Percentiles rank a stretch among this genome's conserved stretches.
Evolutionary conservation across 2,113 vertebrate species (phyloP).

Genomic region (Periophthalmus modestus): DNA sequence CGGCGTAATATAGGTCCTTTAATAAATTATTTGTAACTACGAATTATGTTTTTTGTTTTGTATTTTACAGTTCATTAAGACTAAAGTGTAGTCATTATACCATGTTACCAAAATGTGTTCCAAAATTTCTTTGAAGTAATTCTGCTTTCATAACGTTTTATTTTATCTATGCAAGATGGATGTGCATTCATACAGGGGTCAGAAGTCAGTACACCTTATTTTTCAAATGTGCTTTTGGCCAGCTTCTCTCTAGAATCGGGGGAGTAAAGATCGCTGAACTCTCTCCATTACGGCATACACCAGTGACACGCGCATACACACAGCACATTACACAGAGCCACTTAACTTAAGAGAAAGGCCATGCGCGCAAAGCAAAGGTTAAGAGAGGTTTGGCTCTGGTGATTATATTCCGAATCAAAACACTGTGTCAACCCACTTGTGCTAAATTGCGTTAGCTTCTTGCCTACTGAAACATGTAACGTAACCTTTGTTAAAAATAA

Average conservation of each 20-base stretch:
- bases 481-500: constrained; percentile 23
- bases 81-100: too few species aligned
- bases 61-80: too few species aligned
- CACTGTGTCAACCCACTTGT: constrained; percentile 32
- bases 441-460: constrained; percentile 27
- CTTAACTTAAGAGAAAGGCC: constrained; percentile 28
- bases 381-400: constrained; percentile 44
- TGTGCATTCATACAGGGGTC: not conserved
- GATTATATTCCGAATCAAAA: constrained; percentile 45
- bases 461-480: constrained; percentile 15
- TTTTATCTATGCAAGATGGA: too few species aligned
- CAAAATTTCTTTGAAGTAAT: too few species aligned
- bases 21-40: too few species aligned
- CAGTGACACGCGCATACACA: constrained; percentile 20
- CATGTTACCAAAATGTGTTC: too few species aligned
- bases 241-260: not conserved
- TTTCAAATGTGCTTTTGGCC: not conserved
- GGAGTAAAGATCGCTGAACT: constrained; percentile 11
- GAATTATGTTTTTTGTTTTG: too few species aligned
- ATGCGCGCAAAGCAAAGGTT: constrained; percentile 48
- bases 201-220: not conserved
- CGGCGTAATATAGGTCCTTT: too few species aligned
- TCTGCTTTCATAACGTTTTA: too few species aligned
- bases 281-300: constrained; percentile 27
- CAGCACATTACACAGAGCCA: constrained; percentile 33